Conservation (phyloP, 2,888 invertebrate species). For the Parnassius apollo region DNA sequence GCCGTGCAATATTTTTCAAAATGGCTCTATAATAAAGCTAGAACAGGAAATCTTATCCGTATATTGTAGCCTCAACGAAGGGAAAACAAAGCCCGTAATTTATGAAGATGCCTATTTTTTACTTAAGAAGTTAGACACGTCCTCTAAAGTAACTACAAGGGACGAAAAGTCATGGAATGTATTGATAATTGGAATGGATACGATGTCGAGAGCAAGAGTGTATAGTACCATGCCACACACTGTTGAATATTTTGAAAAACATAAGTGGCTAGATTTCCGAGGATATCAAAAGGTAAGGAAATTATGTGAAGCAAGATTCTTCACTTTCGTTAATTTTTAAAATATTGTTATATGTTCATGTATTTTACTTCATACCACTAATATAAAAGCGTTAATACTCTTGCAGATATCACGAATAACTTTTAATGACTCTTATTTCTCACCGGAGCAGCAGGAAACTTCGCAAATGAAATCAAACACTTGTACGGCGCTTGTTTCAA, state of each 20-base stretch:
- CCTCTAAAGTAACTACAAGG: background rate
- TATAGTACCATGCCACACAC: constrained; percentile 88
- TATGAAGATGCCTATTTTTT: constrained; percentile 52
- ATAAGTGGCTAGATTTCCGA: constrained; percentile 85
- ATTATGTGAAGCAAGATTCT: background rate
- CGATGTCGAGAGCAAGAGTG: constrained; percentile 89
- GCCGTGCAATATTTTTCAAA: constrained; percentile 41
- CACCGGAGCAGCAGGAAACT: too few species aligned
- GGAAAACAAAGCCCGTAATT: constrained; percentile 31
- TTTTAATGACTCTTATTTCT: too few species aligned
- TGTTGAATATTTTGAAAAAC: constrained; percentile 82
- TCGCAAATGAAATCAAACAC: too few species aligned
- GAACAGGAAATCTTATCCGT: constrained; percentile 50
- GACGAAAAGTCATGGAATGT: constrained; percentile 67
- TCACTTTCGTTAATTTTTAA: constrained; percentile 1
- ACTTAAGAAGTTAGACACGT: constrained; percentile 40
- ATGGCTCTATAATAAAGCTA: constrained; percentile 38
- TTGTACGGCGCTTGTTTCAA: too few species aligned
- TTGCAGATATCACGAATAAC: too few species aligned
- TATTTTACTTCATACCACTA: background rate
- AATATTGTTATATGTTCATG: constrained; percentile 1
- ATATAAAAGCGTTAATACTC: too few species aligned
- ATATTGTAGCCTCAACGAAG: constrained; percentile 35
- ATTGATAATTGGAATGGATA: constrained; percentile 90
- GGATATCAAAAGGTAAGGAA: constrained; percentile 83